Evolutionary conservation across 2,888 invertebrate genomes (phyloP).

Genomic region (Troides aeacus): DNA sequence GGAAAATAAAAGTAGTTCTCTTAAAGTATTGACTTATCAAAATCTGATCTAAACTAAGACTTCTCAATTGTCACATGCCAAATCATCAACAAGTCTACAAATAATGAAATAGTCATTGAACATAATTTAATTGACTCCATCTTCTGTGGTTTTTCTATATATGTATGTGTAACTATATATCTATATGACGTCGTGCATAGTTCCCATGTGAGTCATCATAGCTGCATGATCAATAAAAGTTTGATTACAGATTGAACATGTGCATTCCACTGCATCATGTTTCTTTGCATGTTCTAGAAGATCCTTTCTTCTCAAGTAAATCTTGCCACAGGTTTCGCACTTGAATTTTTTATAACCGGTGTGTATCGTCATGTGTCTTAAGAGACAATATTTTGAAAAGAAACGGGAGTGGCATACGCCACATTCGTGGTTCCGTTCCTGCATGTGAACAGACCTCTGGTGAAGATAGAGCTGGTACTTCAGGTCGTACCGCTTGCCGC

Average conservation of each 20-base stretch:
- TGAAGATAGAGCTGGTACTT: conserved; percentile 61
- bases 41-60: conserved; percentile 10
- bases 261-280: conserved; percentile 42
- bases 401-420: conserved; percentile 57
- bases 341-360: conserved; percentile 73
- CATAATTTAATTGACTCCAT: conserved; percentile 5
- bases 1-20: conserved; percentile 44
- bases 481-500: conserved; percentile 59
- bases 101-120: conserved; percentile 26
- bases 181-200: conserved; percentile 9
- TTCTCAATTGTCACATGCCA: conserved; percentile 1
- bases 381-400: conserved; percentile 62
- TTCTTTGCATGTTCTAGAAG: conserved; percentile 52
- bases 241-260: conserved; percentile 47
- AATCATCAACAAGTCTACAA: conserved; percentile 1
- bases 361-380: conserved; percentile 74
- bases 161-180: background rate
- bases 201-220: conserved; percentile 44
- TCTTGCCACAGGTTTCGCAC: conserved; percentile 70
- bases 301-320: conserved; percentile 59
- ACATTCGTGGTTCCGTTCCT: conserved; percentile 64
- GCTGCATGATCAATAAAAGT: conserved; percentile 43
- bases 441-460: conserved; percentile 60
- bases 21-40: conserved; percentile 29
- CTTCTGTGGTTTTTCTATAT: background rate